Percentiles rank a stretch among this genome's conserved stretches.
Conservation (phyloP, 2,113 vertebrate species). For the Daubentonia madagascariensis region DNA sequence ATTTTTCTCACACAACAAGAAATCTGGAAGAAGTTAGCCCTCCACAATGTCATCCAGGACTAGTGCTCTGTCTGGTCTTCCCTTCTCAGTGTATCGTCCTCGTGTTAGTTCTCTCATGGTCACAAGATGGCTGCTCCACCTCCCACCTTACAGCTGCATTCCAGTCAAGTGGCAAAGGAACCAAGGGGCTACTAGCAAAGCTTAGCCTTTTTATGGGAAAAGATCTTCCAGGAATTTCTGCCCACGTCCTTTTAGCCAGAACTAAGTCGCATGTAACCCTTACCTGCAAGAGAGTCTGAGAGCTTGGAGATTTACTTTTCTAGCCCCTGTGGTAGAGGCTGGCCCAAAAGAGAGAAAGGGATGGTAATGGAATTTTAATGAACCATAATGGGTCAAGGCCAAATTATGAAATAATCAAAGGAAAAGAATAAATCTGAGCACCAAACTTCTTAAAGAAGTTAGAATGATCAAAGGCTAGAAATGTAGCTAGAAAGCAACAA, state of each 20-base stretch:
- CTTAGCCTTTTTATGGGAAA: neutral
- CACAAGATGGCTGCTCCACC: neutral
- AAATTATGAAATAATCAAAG: neutral
- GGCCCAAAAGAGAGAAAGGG: neutral
- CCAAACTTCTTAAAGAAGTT: neutral
- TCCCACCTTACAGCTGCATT: neutral
- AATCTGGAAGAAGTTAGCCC: neutral
- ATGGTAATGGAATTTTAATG: neutral
- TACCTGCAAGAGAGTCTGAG: neutral
- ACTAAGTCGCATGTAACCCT: neutral
- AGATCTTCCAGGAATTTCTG: neutral
- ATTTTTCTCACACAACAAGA: neutral
- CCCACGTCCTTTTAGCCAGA: neutral
- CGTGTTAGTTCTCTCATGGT: neutral
- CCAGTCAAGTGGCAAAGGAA: neutral
- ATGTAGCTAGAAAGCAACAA: neutral
- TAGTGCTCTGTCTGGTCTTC: neutral
- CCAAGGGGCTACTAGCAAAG: neutral
- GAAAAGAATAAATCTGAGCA: neutral
- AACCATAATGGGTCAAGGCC: neutral
- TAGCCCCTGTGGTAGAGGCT: neutral
- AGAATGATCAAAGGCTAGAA: neutral
- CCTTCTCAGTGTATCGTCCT: neutral
- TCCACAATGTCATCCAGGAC: neutral
- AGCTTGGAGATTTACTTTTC: neutral